Evolutionary conservation across 2,888 invertebrate genomes (phyloP).

Genomic region (Prostheceraeus crozeri): DNA sequence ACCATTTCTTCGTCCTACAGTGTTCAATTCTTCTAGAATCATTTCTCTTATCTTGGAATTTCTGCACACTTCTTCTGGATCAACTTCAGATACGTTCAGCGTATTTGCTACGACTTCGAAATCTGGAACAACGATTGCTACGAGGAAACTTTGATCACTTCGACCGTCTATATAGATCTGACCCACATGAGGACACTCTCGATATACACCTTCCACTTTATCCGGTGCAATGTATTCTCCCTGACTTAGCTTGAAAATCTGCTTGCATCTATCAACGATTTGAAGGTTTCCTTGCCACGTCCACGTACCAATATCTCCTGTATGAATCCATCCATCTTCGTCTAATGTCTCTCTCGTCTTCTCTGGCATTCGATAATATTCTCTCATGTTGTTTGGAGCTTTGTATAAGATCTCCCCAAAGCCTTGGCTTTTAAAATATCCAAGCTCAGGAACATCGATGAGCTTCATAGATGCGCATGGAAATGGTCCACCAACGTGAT

Average conservation of each 20-base stretch:
- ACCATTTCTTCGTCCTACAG: slow-evolving; percentile 77
- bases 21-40: slow-evolving; percentile 76
- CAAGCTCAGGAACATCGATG: slow-evolving; percentile 93
- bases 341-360: slow-evolving; percentile 72
- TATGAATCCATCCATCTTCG: slow-evolving; percentile 63
- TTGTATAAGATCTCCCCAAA: slow-evolving; percentile 70
- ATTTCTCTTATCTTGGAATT: slow-evolving; percentile 71
- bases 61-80: slow-evolving; percentile 6
- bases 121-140: slow-evolving; percentile 89
- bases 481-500: slow-evolving; percentile 87
- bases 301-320: slow-evolving; percentile 95
- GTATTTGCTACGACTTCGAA: slow-evolving; percentile 64
- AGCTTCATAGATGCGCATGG: slow-evolving; percentile 87
- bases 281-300: slow-evolving; percentile 85
- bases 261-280: slow-evolving; percentile 93
- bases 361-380: slow-evolving; percentile 85
- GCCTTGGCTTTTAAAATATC: slow-evolving; percentile 58
- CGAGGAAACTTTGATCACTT: slow-evolving; percentile 67
- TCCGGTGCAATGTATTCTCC: slow-evolving; percentile 98
- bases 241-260: slow-evolving; percentile 85
- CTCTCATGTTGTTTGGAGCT: slow-evolving; percentile 83
- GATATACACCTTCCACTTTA: slow-evolving; percentile 92
- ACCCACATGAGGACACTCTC: slow-evolving; percentile 80
- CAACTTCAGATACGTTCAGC: too few species aligned
- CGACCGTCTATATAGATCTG: slow-evolving; percentile 95